phyloP scores from a whole-genome alignment of 2,113 vertebrate genomes.

The Nansenia antarctica region DNA sequence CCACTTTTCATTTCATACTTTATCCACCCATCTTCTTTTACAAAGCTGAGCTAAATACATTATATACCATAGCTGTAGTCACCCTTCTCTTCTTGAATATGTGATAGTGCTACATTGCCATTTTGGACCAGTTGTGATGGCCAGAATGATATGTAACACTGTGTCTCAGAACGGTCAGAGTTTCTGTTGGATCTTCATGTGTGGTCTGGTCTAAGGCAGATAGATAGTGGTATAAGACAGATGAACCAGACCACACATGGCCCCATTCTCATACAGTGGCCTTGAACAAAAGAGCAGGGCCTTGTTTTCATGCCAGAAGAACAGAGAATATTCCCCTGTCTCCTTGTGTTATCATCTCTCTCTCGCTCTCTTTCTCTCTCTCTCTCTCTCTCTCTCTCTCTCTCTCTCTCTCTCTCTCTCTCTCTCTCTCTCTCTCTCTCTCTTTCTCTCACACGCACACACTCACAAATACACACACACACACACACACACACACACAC shows the following conservation, averaged over 20 bases:
- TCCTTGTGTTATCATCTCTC: conserved; percentile 1
- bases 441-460: too few relatives aligned
- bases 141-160: not conserved
- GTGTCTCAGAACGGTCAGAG: too few relatives aligned
- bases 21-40: not conserved
- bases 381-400: not conserved
- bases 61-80: not conserved
- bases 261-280: not conserved
- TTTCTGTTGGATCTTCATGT: too few relatives aligned
- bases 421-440: too few relatives aligned
- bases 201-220: too few relatives aligned
- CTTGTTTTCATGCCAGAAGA: not conserved
- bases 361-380: conserved; percentile 9
- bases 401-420: too few relatives aligned
- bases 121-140: not conserved
- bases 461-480: too few relatives aligned
- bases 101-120: not conserved
- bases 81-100: not conserved
- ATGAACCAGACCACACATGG: too few relatives aligned
- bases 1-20: too few relatives aligned
- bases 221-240: too few relatives aligned
- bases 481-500: not conserved
- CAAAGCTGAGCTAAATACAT: not conserved
- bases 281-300: too few relatives aligned
- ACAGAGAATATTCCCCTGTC: conserved; percentile 9